phyloP scores from a whole-genome alignment of 2,113 vertebrate species.

The Heliornis fulica region DNA sequence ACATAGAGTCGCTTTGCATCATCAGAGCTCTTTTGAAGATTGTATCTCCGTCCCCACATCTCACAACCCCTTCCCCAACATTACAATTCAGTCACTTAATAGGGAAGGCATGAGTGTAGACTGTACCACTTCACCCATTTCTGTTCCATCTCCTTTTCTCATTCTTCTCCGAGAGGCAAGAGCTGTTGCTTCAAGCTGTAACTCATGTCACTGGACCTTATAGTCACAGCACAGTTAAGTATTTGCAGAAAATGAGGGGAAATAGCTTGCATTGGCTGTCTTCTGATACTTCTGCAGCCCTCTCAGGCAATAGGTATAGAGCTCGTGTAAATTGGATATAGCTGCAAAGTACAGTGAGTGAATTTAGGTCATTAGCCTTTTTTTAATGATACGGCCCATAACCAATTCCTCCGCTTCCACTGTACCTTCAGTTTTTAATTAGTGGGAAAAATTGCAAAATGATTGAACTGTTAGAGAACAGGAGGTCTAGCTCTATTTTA shows the following conservation, averaged over 20 bases:
- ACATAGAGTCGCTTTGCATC: not conserved
- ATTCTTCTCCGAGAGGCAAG: slow-evolving; percentile 10
- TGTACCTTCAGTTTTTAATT: not conserved
- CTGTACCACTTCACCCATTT: slow-evolving; percentile 38
- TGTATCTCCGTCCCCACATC: not conserved
- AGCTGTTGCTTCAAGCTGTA: not conserved
- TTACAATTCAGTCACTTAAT: not conserved
- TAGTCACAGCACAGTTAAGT: not conserved
- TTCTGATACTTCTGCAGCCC: not conserved
- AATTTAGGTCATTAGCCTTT: not conserved
- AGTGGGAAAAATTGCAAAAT: not conserved
- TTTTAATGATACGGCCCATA: not conserved
- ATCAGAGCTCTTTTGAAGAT: not conserved
- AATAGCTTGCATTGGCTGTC: not conserved
- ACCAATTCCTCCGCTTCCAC: not conserved
- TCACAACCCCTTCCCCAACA: fast-evolving
- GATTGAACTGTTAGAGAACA: not conserved
- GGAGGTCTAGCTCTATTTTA: slow-evolving; percentile 32
- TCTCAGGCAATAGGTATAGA: not conserved
- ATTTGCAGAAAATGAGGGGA: not conserved
- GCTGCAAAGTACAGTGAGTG: not conserved
- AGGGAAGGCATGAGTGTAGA: slow-evolving; percentile 17
- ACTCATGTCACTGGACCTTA: not conserved
- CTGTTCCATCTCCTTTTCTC: slow-evolving; percentile 43
- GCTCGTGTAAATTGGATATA: not conserved